These are phyloP conservation scores for Subacronicta megacephala DNA, from an alignment of 2,888 invertebrate species.

Conservation along the genomic window DNA sequence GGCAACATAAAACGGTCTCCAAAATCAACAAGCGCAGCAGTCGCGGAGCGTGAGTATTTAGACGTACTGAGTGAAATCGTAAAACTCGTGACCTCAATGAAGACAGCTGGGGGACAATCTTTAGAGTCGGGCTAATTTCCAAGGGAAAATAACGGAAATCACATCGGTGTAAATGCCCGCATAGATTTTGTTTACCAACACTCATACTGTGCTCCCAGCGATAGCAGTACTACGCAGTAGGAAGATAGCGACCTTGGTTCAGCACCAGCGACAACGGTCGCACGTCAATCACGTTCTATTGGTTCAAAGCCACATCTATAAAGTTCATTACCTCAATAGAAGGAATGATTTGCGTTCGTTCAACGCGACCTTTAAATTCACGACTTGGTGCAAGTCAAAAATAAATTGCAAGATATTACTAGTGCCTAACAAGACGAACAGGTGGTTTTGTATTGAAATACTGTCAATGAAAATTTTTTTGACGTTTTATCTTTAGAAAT, in stretches of 20 bases:
- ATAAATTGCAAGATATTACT: constrained; percentile 23
- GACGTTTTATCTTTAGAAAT: constrained; percentile 20
- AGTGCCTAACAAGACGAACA: constrained; percentile 2
- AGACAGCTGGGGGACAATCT: constrained; percentile 65
- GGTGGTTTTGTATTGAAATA: constrained; percentile 22
- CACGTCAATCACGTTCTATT: constrained; percentile 85
- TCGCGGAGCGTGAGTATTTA: constrained; percentile 66
- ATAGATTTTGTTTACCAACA: constrained; percentile 17
- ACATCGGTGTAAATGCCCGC: constrained; percentile 15
- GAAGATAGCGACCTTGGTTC: constrained; percentile 74
- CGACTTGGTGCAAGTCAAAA: constrained; percentile 47
- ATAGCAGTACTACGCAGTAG: constrained; percentile 48
- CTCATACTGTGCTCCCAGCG: constrained; percentile 17
- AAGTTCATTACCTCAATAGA: constrained; percentile 82
- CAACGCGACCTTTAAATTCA: constrained; percentile 65
- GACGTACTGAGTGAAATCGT: constrained; percentile 80
- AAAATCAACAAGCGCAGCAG: constrained; percentile 74
- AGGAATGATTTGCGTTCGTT: constrained; percentile 68
- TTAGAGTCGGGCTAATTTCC: constrained; percentile 49
- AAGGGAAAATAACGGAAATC: constrained; percentile 63
- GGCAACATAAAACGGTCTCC: constrained; percentile 68
- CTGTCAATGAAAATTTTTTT: constrained; percentile 20
- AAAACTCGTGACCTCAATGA: constrained; percentile 81
- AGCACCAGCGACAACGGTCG: constrained; percentile 71
- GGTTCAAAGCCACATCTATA: constrained; percentile 86